A percentile compares a stretch with the other conserved stretches of the same genome.
phyloP scores from a whole-genome alignment of 2,797 vertebrate genomes.

The Mycteria americana region DNA sequence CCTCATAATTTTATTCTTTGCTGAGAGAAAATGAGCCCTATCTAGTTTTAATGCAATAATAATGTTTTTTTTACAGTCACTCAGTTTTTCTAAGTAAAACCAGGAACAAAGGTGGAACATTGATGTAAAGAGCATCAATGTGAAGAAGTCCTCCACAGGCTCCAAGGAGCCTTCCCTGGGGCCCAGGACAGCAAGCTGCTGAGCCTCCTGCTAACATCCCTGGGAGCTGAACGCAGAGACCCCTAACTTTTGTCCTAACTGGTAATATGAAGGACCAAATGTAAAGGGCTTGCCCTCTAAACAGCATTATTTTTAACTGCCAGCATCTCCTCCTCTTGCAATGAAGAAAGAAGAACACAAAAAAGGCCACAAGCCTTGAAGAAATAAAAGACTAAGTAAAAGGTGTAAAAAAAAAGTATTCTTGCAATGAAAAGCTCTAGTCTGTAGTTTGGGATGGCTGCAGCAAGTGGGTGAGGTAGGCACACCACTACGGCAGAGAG shows the following conservation, averaged over 20 bases:
- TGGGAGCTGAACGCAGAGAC: neutral
- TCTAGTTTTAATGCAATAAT: neutral
- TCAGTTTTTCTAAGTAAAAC: neutral
- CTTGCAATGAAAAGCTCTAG: neutral
- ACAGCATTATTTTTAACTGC: neutral
- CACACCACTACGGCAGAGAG: neutral
- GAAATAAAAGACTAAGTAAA: neutral
- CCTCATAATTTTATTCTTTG: neutral
- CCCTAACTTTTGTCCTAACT: neutral
- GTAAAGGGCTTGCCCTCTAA: neutral
- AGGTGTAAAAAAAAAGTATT: neutral
- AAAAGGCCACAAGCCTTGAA: neutral
- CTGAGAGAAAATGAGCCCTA: neutral
- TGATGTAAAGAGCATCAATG: neutral
- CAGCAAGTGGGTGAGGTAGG: neutral
- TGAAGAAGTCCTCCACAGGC: neutral
- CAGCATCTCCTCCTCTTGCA: neutral
- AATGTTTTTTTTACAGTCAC: neutral
- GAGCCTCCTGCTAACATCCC: neutral
- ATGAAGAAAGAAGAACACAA: neutral
- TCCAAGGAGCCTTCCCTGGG: neutral
- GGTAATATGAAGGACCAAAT: neutral
- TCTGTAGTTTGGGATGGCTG: neutral
- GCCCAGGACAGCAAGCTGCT: neutral
- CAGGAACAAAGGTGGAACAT: neutral